Base-by-base conservation (phyloP, 2,113 vertebrate species). In the Cinclus cinclus region DNA sequence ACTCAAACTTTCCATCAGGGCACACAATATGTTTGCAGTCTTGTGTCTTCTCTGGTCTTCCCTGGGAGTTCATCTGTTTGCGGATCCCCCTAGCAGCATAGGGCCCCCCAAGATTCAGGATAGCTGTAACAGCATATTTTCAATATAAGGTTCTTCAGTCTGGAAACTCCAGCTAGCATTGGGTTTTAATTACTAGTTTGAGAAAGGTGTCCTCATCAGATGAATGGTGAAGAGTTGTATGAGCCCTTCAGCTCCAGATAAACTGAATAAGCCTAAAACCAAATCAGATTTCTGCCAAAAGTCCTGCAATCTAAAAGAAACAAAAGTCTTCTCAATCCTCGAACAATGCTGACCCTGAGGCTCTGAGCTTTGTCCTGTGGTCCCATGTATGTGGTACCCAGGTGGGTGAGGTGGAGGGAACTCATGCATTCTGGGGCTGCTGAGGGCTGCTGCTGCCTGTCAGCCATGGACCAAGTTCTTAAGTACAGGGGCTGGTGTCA, bases 311-410 rank as follows among this genome's bases (percentile, higher is more conserved):
- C 35, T 25, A 27, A 64, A 64, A 59, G 56, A 62, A 88, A 23
- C 12, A 47, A 71, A 81, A 71, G 8, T 16, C 41, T 27, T 59
- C 25, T 81, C 30, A 58, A 4, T 58, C 73, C 18, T 70, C 0
- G 0, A 37, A 47, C n/a, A 64, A 2, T 10, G 62, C 37, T 28
- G 15, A 31, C 22, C 46, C 8, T 1, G 14, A 75, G 18, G 27
- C 60, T 78, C 52, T 1, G 3, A 63, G 42, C 5, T 39, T 47
- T 0, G 0, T 44, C 37, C 30, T 64, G 37, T 65, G 1, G 0
- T 23, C 39, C 19, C 52, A 7, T 0, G 0, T 13, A 20, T 0
- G 1, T 35, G 31, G 30, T 46, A n/a, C 47, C 35, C 6, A 2
- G 11, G 37, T 33, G 35, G 27, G 31, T 39, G 37, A 75, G 10